Conservation (phyloP, 2,113 vertebrate species). For the Bujurquina vittata region DNA sequence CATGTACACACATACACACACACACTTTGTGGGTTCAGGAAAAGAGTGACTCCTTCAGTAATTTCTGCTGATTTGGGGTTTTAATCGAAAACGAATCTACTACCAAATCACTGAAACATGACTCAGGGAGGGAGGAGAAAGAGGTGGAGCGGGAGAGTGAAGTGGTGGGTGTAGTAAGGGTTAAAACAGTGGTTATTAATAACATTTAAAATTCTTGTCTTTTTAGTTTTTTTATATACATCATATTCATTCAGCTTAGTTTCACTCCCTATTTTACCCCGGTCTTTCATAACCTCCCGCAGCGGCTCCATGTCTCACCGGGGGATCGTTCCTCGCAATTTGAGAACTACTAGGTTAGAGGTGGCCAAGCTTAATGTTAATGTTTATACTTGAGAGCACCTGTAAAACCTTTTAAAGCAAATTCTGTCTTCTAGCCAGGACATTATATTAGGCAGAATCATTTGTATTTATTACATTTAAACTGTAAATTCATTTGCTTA, state of each 20-base stretch:
- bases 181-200: neutral
- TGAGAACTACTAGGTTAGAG: too few relatives aligned
- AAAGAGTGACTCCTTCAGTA: neutral
- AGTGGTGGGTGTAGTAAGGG: neutral
- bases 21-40: neutral
- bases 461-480: neutral
- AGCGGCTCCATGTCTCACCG: too few relatives aligned
- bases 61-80: constrained; percentile 52
- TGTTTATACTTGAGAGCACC: neutral
- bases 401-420: neutral
- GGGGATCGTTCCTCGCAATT: too few relatives aligned
- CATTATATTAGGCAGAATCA: neutral
- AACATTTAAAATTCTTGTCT: too few relatives aligned
- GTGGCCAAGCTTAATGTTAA: too few relatives aligned
- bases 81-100: constrained; percentile 57
- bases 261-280: too few relatives aligned
- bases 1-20: neutral
- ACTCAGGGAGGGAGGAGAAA: neutral
- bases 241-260: too few relatives aligned
- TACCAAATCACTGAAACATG: constrained; percentile 40
- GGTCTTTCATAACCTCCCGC: too few relatives aligned
- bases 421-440: neutral
- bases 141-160: neutral
- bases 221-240: too few relatives aligned
- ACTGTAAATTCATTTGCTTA: neutral